Conservation (phyloP, 2,113 vertebrate species). For the Morone saxatilis region DNA sequence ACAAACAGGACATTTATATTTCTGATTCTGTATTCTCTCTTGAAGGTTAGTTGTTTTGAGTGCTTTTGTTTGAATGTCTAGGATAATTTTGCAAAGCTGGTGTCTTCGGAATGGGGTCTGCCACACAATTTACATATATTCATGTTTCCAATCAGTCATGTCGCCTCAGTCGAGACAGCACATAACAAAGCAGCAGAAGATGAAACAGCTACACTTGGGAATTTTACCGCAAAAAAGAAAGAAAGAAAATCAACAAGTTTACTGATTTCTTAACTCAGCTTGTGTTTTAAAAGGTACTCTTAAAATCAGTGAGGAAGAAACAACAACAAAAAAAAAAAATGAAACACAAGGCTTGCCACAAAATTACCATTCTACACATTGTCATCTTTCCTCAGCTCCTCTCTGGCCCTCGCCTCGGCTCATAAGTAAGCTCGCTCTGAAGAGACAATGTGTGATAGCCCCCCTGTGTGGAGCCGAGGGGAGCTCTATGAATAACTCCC, state of each 20-base stretch:
- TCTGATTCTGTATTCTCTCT: constrained; percentile 1
- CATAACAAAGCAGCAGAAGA: neutral
- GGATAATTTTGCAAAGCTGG: constrained; percentile 3
- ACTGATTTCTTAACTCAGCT: neutral
- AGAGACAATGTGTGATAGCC: constrained; percentile 69
- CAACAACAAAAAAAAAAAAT: neutral
- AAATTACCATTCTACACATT: constrained; percentile 28
- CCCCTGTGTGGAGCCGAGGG: constrained; percentile 65
- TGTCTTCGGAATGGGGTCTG: constrained; percentile 6
- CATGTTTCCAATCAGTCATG: constrained; percentile 15
- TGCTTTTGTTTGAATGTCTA: neutral
- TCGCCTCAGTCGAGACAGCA: neutral
- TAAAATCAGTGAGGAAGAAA: constrained; percentile 4
- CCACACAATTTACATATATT: constrained; percentile 2
- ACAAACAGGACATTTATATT: neutral
- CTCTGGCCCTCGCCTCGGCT: constrained; percentile 16
- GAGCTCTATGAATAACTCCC: constrained; percentile 77
- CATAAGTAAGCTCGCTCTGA: constrained; percentile 52
- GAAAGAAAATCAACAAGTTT: neutral
- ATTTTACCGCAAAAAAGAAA: neutral
- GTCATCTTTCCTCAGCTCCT: constrained; percentile 16
- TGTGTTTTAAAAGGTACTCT: neutral
- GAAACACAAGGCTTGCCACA: neutral
- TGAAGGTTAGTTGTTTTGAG: constrained; percentile 1
- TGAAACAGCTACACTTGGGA: neutral